phyloP scores from a whole-genome alignment of 2,888 invertebrate species.

The Orthonevra nobilis region DNA sequence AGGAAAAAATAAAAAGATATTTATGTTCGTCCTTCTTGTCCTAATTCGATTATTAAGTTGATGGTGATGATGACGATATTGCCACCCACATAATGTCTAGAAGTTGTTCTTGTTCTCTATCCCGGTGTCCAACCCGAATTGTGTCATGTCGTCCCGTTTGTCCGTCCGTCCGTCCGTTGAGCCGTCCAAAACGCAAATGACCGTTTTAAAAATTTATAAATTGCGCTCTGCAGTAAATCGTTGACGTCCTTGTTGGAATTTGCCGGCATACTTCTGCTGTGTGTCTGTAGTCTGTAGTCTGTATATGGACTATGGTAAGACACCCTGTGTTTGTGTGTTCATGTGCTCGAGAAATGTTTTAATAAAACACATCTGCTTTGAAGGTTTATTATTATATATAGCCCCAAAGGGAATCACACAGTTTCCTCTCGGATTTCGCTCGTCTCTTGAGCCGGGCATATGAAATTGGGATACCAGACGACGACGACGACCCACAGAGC shows the following conservation, averaged over 20 bases:
- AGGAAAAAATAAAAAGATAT: slow-evolving; percentile 8
- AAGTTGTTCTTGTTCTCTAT: background rate
- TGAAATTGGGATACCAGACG: no score
- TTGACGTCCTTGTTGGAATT: slow-evolving; percentile 34
- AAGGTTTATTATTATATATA: slow-evolving; percentile 69
- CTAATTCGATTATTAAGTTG: slow-evolving; percentile 66
- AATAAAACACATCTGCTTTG: slow-evolving; percentile 70
- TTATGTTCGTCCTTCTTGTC: slow-evolving; percentile 41
- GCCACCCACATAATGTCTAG: slow-evolving; percentile 46
- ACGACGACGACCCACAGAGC: background rate
- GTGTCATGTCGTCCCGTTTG: no score
- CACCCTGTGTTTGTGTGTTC: slow-evolving; percentile 7
- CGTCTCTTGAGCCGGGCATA: no score
- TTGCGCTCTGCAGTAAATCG: slow-evolving; percentile 69
- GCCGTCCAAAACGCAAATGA: slow-evolving; percentile 66
- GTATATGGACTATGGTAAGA: no score
- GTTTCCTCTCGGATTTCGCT: slow-evolving; percentile 40
- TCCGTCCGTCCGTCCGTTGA: no score
- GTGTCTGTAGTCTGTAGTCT: no score
- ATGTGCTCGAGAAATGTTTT: slow-evolving; percentile 57
- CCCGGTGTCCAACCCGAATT: slow-evolving; percentile 25
- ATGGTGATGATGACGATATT: slow-evolving; percentile 44
- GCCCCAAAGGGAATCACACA: slow-evolving; percentile 61
- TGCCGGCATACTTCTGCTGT: slow-evolving; percentile 37
- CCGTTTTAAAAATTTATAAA: slow-evolving; percentile 69